Conservation (phyloP, 2,797 vertebrate species). For the Eurystomus glaucurus region DNA sequence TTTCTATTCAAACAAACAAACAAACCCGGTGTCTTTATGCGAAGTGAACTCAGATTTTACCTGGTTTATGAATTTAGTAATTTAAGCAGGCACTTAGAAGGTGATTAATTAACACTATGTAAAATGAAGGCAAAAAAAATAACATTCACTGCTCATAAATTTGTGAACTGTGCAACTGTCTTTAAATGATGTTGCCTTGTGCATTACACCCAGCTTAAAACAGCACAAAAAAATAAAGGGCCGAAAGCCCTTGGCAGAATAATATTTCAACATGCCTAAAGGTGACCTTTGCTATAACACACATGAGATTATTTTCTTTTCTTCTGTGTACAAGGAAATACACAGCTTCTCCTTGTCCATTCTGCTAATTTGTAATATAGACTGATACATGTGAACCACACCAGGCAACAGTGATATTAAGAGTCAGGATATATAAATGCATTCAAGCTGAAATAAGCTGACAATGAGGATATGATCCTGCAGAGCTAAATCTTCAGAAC, state of each 20-base stretch:
- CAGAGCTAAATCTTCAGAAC: not conserved
- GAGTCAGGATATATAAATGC: not conserved
- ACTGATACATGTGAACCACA: not conserved
- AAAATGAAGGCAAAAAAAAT: not conserved
- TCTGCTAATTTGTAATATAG: not conserved
- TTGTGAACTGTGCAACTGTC: not conserved
- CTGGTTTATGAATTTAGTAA: not conserved
- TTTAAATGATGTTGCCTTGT: not conserved
- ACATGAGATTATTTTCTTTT: not conserved
- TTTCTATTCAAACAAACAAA: not conserved
- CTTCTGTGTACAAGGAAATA: not conserved
- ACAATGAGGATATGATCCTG: not conserved
- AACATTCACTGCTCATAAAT: not conserved
- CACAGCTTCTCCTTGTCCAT: not conserved
- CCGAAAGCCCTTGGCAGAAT: not conserved
- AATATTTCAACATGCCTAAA: not conserved
- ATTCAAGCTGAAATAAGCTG: not conserved
- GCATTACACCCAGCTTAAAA: not conserved
- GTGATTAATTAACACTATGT: not conserved
- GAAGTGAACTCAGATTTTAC: not conserved
- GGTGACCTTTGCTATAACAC: not conserved
- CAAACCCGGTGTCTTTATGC: not conserved
- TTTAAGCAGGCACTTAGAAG: not conserved
- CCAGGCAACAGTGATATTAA: not conserved
- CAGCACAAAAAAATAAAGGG: accelerated